phyloP scores from a whole-genome alignment of 2,797 vertebrate genomes.

The Molothrus ater region DNA sequence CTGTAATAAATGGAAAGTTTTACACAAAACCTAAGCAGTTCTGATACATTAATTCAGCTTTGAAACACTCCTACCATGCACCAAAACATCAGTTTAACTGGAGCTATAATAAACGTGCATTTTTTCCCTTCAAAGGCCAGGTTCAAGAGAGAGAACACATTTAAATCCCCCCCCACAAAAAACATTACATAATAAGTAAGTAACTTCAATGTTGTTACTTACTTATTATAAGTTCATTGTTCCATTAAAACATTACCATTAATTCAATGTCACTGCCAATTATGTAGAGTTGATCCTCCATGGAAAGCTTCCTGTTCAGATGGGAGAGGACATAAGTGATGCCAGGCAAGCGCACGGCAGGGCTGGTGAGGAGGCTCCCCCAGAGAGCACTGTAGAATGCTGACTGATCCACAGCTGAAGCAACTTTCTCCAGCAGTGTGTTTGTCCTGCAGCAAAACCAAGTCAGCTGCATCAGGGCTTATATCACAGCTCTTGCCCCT shows the following conservation, averaged over 20 bases:
- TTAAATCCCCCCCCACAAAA: background rate
- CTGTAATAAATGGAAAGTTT: background rate
- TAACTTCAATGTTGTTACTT: background rate
- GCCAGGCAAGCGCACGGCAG: slow-evolving; percentile 92
- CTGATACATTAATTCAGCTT: background rate
- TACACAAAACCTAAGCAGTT: background rate
- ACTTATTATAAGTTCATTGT: background rate
- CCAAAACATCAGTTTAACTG: background rate
- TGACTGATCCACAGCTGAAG: slow-evolving; percentile 93
- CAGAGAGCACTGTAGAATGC: slow-evolving; percentile 98
- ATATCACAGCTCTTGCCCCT: background rate
- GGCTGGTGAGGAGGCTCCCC: slow-evolving; percentile 98
- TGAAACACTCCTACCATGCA: background rate
- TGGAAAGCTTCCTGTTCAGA: slow-evolving; percentile 95
- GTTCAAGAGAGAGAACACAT: background rate
- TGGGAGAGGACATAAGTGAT: slow-evolving; percentile 95
- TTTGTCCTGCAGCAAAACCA: slow-evolving; percentile 83
- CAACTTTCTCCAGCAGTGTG: slow-evolving; percentile 94
- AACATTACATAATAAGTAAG: background rate
- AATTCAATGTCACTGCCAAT: slow-evolving; percentile 98
- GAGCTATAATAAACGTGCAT: background rate
- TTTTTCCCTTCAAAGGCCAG: background rate
- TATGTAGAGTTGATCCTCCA: slow-evolving; percentile 98
- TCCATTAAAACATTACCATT: slow-evolving; percentile 83
- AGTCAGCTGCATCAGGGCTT: background rate